phyloP scores from a whole-genome alignment of 92 coral and sea anemone species.

The Paramuricea clavata region DNA sequence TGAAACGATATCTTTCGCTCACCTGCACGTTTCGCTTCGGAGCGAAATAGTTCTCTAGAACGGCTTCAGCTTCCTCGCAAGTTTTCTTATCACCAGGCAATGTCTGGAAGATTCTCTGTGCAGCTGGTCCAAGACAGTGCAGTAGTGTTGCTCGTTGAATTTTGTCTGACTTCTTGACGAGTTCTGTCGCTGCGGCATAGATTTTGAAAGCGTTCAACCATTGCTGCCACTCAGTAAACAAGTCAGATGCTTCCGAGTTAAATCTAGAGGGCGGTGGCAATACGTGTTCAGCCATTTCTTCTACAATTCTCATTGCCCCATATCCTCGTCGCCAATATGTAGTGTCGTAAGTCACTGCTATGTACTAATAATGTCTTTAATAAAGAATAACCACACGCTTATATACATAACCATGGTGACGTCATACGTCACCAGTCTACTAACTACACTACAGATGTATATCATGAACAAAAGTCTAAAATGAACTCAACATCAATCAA shows the following conservation, averaged over 20 bases:
- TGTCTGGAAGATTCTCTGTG: conserved; percentile 36
- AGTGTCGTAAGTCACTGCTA: no score
- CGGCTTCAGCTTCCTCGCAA: conserved; percentile 30
- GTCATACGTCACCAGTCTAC: no score
- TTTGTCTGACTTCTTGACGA: not conserved
- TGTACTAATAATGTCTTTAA: no score
- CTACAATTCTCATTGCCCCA: no score
- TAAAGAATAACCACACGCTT: no score
- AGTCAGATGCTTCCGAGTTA: not conserved
- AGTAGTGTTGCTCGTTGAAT: not conserved
- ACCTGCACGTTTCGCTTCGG: conserved; percentile 63
- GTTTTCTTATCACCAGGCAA: conserved; percentile 42
- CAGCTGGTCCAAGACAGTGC: conserved; percentile 47
- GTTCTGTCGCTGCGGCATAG: not conserved
- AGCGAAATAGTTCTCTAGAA: conserved; percentile 27
- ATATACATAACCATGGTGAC: no score
- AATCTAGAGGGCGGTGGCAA: not conserved
- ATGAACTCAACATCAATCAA: no score
- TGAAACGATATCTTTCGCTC: conserved; percentile 59
- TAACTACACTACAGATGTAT: no score
- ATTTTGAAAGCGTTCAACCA: not conserved
- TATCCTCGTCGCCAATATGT: no score
- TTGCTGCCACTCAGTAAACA: not conserved
- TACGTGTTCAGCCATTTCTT: not conserved
- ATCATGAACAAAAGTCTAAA: no score